Percentiles rank a stretch among this genome's conserved stretches.
These are phyloP conservation scores for Arrhopalites spinosus DNA, from an alignment of 2,888 invertebrate species.

Conservation along the genomic window DNA sequence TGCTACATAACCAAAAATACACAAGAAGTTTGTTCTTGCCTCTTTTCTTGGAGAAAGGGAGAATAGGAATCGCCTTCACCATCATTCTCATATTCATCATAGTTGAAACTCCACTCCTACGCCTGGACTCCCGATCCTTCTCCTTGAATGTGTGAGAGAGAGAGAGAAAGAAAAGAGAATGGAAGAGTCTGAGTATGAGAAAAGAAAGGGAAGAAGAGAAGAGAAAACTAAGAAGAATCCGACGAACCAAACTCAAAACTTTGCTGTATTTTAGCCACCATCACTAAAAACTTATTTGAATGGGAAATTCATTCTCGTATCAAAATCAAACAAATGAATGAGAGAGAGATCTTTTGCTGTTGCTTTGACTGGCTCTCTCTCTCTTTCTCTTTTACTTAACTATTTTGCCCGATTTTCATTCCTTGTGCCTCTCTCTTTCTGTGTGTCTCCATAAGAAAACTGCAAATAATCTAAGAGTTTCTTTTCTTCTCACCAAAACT, in stretches of 20 bases:
- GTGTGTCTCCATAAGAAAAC: constrained; percentile 24
- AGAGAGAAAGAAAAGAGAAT: constrained; percentile 10
- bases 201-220: constrained; percentile 14
- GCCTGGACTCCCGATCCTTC: constrained; percentile 15
- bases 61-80: constrained; percentile 18
- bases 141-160: constrained; percentile 3
- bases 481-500: constrained; percentile 40
- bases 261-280: constrained; percentile 34
- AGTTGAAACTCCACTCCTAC: constrained; percentile 3
- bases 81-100: constrained; percentile 19
- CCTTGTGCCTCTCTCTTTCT: constrained; percentile 12
- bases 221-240: constrained; percentile 15
- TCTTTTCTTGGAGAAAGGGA: neutral
- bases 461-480: constrained; percentile 40
- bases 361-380: neutral
- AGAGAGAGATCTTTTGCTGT: constrained; percentile 33
- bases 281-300: constrained; percentile 41
- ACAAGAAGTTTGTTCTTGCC: constrained; percentile 17
- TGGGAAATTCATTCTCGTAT: constrained; percentile 36
- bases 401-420: constrained; percentile 5
- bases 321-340: constrained; percentile 41
- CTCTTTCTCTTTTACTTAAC: constrained; percentile 11
- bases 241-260: constrained; percentile 32
- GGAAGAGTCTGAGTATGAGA: constrained; percentile 13
- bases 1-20: constrained; percentile 16